phyloP scores from a whole-genome alignment of 2,888 invertebrate species.

The Chouioia cunea region DNA sequence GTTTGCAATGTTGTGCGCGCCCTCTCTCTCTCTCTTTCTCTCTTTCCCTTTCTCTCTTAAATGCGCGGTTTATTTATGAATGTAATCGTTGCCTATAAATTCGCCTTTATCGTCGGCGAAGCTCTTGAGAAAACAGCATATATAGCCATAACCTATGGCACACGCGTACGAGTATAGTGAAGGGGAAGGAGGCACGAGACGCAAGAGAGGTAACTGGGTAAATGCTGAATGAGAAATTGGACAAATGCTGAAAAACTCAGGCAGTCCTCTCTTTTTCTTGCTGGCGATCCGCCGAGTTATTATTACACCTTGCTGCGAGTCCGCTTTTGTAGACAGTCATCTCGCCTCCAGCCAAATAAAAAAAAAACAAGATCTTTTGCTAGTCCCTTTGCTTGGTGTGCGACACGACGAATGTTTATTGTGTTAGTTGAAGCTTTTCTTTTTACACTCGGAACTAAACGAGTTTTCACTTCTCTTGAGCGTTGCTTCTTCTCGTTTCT shows the following conservation, averaged over 20 bases:
- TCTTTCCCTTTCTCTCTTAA: too few relatives aligned
- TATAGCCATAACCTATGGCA: slow-evolving; percentile 1
- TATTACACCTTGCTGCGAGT: slow-evolving; percentile 28
- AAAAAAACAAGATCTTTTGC: slow-evolving; percentile 20
- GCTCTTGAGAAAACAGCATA: slow-evolving; percentile 46
- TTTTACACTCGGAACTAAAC: too few relatives aligned
- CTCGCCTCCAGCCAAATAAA: slow-evolving; percentile 32
- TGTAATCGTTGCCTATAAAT: slow-evolving; percentile 43
- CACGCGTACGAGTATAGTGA: slow-evolving; percentile 1
- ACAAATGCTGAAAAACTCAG: slow-evolving; percentile 46
- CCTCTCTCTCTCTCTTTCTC: too few relatives aligned
- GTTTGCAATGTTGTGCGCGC: slow-evolving; percentile 34
- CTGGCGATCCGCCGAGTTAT: slow-evolving; percentile 43
- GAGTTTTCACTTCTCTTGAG: too few relatives aligned
- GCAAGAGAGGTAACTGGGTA: background rate
- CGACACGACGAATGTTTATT: slow-evolving; percentile 34
- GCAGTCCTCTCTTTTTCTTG: background rate
- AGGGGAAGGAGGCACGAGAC: background rate
- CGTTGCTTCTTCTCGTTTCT: background rate
- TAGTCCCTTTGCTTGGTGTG: slow-evolving; percentile 16
- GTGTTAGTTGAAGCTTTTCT: background rate
- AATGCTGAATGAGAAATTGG: slow-evolving; percentile 41
- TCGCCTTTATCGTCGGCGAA: slow-evolving; percentile 43
- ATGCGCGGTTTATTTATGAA: slow-evolving; percentile 44
- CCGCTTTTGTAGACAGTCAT: background rate